Base-by-base conservation (phyloP, 2,797 vertebrate genomes). In the Spondyliosoma cantharus region DNA sequence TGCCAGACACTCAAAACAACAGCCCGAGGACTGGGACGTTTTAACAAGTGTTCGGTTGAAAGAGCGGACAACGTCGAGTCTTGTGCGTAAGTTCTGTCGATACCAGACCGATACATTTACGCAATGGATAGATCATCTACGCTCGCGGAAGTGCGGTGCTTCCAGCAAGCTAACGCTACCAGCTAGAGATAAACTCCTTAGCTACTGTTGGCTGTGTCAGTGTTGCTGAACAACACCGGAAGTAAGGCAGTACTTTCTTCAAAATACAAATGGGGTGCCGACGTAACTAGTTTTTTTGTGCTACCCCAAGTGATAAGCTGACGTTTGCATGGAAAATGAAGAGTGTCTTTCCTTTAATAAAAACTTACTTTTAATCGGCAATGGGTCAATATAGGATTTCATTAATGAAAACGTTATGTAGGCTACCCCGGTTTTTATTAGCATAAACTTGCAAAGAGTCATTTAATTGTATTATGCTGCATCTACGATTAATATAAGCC, bases 21-120 rank as follows among this genome's bases (percentile, higher is more conserved):
- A 53, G 45, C 62, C 16, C 15, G 12, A 19, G 11, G 43, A 46
- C 2, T 27, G 0, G 19, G 5, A 48, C 8, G 15, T 4, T 27
- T 13, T 45, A 53, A 22, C 67, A 45, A 64, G 54, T 71, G 17
- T 37, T 14, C 7, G 2, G 9, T 0, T 13, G 3, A 20, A 4
- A 48, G 16, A 70, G 9, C 2, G 3, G 5, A 3, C 0, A 16
- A 17, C 50, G 25, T 22, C 2, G 4, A 0, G 0, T 16, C 1
- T 25, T 32, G 60, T 1, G 7, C 19, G 76, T 81, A 5, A 84
- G 68, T 84, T 58, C 4, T 57, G 17, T 45, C 3, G 6, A 46
- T 14, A 42, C 13, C 22, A 6, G 15, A 5, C 6, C 5, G 42
- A 42, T 4, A 43, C 32, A 37, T 37, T 37, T 1, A 37, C 7